Base-by-base conservation (phyloP, 2,797 vertebrate species). In the Eulemur rubriventer region DNA sequence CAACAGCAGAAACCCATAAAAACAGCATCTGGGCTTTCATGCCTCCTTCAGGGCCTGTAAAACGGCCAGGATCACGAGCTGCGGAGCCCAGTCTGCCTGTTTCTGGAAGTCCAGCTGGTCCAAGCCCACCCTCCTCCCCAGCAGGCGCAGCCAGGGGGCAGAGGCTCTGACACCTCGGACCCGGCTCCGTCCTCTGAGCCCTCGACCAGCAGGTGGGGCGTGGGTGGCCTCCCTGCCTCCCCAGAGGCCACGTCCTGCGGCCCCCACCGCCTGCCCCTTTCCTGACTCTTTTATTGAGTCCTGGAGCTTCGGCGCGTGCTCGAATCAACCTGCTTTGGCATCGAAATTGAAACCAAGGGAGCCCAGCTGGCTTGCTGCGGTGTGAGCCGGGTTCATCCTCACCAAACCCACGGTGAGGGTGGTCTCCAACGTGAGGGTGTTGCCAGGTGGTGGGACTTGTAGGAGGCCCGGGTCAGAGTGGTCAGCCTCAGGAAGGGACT, bases 131-230 rank as follows among this genome's bases (percentile, higher is more conserved):
- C 2, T 11, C 26, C 33, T 3, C 46, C 57, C 63, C 1, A 11
- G 28, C 4, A 17, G 87, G 41, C 16, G 26, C 43, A 1, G 12
- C 18, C 12, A 1, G 33, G 33, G 59, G 48, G 6, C 73, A 35
- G 41, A 57, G 30, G 10, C 48, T 72, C 24, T 20, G 14, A 28
- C 6, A 2, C 16, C 1, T 4, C 13, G 30, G 69, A 55, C 30
- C 52, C 52, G 6, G 30, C 63, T 43, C 22, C 12, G 9, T 2
- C 4, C 67, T 28, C 22, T 2, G 48, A 22, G 38, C 22, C 50
- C 38, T 12, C 28, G 1, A 4, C 7, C 6, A 1, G 3, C 22
- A 28, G 33, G 5, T 7, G 1, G 12, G 12, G 10, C 4, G 11
- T 24, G 17, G 35, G 13, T 17, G n/a, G 28, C 12, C 1, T 2